Base-by-base conservation (phyloP, 2,797 vertebrate species). In the Triplophysa bombifrons region DNA sequence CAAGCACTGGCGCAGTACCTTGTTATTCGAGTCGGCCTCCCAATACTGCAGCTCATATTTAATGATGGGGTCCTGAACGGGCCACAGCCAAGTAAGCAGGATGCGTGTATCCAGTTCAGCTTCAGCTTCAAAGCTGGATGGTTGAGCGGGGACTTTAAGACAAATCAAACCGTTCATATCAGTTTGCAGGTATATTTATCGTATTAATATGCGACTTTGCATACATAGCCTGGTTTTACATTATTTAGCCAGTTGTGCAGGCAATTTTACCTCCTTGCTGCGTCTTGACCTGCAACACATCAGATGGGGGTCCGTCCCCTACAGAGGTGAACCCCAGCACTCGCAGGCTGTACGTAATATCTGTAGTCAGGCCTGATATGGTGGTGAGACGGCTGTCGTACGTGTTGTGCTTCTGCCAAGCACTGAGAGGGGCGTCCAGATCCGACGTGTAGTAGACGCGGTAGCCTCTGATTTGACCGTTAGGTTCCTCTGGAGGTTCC, bases 401-500 rank as follows among this genome's bases (percentile, higher is more conserved):
- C 0, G 96, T 96, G 90, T 96, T 96, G 88, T 97, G 96, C 41
- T 95, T 96, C 78, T 96, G 93, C 97, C 97, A 99, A 87, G 94
- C 89, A 41, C 89, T 95, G 77, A 96, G 87, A 0, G 95, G 94
- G 19, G 94, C 89, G 0, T 92, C 92, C 0, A 92, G 86, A 17
- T 95, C 92, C 0, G 93, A 89, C n/a, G 93, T 96, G 74, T 97
- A 99, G 88, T 97, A 97, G 64, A 99, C 93, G 0, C 96, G 92
- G 88, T 97, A 98, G 3, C 97, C 97, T 3, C 92, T 92, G 76
- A 99, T 94, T 83, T 95, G 94, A 0, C 97, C 97, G 0, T 99
- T 99, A 78, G 97, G 94, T 81, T 99, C 97, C 86, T 98, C 97
- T 0, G 97, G 97, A 0, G 94, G 93, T 81, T 98, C 95, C 97